Conservation (phyloP, 2,888 invertebrate genomes). For the Conomelus anceps region DNA sequence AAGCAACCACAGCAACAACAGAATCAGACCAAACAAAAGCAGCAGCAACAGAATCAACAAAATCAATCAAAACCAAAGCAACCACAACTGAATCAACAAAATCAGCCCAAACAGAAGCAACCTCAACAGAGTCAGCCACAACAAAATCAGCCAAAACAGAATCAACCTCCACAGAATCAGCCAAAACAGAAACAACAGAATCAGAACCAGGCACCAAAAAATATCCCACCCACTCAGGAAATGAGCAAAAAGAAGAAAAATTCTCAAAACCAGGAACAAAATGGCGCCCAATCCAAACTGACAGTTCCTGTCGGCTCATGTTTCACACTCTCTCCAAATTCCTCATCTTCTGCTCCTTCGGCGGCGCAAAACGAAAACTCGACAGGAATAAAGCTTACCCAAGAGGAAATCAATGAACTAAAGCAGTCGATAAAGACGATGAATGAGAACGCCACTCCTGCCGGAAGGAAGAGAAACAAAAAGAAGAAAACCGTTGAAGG, state of each 20-base stretch:
- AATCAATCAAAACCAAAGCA: not conserved
- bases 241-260: not conserved
- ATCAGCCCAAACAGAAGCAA: not conserved
- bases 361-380: not conserved
- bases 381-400: not conserved
- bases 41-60: not conserved
- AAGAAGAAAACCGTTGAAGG: not conserved
- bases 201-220: not conserved
- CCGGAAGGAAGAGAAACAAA: not conserved
- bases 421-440: not conserved
- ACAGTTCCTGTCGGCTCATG: not conserved
- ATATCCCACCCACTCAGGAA: not conserved
- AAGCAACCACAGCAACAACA: not conserved
- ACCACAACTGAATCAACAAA: not conserved
- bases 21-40: not conserved
- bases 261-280: not conserved
- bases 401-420: not conserved
- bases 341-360: not conserved
- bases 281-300: not conserved
- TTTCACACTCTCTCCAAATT: not conserved
- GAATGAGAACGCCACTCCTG: not conserved
- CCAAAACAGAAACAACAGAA: not conserved
- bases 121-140: not conserved
- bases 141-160: not conserved
- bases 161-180: not conserved